Percentiles rank a stretch among this genome's conserved stretches.
These are phyloP conservation scores for Apocrypta bakeri DNA, from an alignment of 1,140 invertebrate genomes.

Conservation along the genomic window DNA sequence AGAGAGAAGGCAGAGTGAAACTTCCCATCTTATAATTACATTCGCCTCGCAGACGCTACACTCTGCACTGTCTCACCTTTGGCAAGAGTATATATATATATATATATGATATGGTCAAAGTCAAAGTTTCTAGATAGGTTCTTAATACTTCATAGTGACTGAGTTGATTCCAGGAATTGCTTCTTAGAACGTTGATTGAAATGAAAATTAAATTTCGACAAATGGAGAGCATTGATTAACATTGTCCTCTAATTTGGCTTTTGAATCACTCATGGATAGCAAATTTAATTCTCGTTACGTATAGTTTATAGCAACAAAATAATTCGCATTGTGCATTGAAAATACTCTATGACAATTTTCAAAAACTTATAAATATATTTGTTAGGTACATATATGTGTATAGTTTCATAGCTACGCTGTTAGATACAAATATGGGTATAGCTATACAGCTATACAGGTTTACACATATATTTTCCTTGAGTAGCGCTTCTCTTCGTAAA, in stretches of 20 bases:
- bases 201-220: conserved; percentile 14
- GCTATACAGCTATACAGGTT: background rate
- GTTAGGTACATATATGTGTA: no score
- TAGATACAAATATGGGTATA: no score
- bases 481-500: background rate
- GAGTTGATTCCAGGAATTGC: conserved; percentile 28
- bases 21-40: conserved; percentile 49
- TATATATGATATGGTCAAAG: conserved; percentile 40
- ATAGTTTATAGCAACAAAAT: background rate
- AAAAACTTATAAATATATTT: no score
- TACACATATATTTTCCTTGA: background rate
- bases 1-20: conserved; percentile 14
- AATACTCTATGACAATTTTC: background rate
- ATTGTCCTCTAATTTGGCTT: background rate
- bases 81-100: conserved; percentile 5
- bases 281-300: no score
- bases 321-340: background rate
- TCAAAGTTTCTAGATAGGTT: conserved; percentile 38
- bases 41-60: conserved; percentile 34
- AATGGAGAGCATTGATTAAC: conserved; percentile 27
- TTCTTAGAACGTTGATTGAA: conserved; percentile 19
- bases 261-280: background rate
- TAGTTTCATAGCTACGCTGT: no score
- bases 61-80: background rate
- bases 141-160: conserved; percentile 34